Base-by-base conservation (phyloP, 2,888 invertebrate species). In the Hesperia comma region DNA sequence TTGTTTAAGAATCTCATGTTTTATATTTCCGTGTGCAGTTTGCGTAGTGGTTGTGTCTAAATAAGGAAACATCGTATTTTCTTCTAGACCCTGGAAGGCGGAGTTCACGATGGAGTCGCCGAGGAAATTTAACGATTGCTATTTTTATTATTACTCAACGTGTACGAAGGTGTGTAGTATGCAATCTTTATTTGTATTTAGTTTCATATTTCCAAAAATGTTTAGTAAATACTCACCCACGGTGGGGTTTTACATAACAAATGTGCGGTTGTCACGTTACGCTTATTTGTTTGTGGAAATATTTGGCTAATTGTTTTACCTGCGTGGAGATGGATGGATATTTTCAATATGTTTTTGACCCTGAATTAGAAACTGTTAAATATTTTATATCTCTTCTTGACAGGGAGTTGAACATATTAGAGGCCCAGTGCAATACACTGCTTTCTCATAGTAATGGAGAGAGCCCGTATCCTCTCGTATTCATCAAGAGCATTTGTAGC, bases 91-190 rank as follows among this genome's bases (percentile, higher is more conserved):
- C 84, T 85, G 84, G 86, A 82, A 77, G 82, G 83, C 79, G 78
- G 79, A 81, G 76, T 77, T 80, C 83, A 87, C 84, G 81, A 94
- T 96, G 94, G 95, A 95, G 90, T 95, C 95, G 77, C 95, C 95
- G 77, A 94, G 95, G 80, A 96, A 95, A 92, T 95, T 96, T 86
- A 95, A 96, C 87, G 97, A 97, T 87, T 97, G 97, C 88, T 97
- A 97, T 89, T 97, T 97, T 93, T 97, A 95, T 89, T 97, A 96
- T 85, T 97, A 97, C 85, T 97, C 97, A 67, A 96, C 96, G 71
- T 97, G 97, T 86, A 95, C 95, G 72, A 97, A 97, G 95, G 97
- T 97, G 91, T 90, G 90, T 67, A 17, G 15, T 49, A 41, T 1
- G 12, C 32, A 17, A 53, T 61, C 61, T 26, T 58, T 6, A 2